These are phyloP conservation scores for Ptychoptera contaminata DNA, from an alignment of 2,888 invertebrate genomes.

Conservation along the genomic window DNA sequence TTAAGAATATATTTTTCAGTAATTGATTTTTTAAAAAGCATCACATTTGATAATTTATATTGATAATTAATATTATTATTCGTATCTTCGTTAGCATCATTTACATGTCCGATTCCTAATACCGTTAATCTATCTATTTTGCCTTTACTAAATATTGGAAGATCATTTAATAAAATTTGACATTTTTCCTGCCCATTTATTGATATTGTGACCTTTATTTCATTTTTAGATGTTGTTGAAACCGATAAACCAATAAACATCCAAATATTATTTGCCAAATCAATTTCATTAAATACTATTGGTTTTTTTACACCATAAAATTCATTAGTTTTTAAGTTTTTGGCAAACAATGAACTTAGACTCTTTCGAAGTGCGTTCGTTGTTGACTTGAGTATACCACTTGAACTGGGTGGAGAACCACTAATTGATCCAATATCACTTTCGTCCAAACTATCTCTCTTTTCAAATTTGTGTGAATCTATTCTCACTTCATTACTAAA, in stretches of 20 bases:
- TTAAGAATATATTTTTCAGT: constrained; percentile 17
- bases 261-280: constrained; percentile 23
- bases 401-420: too few species aligned
- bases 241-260: constrained; percentile 25
- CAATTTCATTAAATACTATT: constrained; percentile 21
- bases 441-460: too few species aligned
- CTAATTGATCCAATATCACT: too few species aligned
- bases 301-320: constrained; percentile 4
- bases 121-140: constrained; percentile 10
- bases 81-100: not conserved
- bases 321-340: too few species aligned
- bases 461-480: too few species aligned
- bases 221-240: constrained; percentile 16
- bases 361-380: constrained; percentile 25
- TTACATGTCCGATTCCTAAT: constrained; percentile 17
- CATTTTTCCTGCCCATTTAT: constrained; percentile 19
- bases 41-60: constrained; percentile 24
- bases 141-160: constrained; percentile 16
- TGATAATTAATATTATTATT: not conserved
- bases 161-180: not conserved
- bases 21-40: constrained; percentile 24
- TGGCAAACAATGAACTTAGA: constrained; percentile 13
- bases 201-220: constrained; percentile 19
- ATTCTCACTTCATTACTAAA: too few species aligned
- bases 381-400: constrained; percentile 11